phyloP scores from a whole-genome alignment of 2,888 invertebrate species.

The Tiliacea aurago region DNA sequence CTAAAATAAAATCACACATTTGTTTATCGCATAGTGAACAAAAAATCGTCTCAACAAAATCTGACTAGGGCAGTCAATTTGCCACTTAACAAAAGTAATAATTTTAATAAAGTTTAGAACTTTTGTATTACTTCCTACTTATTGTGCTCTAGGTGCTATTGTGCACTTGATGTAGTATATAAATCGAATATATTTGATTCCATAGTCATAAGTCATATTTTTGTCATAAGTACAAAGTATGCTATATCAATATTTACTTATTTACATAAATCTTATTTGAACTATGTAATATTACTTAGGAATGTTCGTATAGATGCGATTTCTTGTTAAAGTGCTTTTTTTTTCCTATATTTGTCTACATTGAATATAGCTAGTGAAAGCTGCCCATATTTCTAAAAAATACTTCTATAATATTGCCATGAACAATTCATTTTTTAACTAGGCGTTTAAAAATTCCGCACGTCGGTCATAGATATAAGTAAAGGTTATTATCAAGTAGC shows the following conservation, averaged over 20 bases:
- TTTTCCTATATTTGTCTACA: slow-evolving; percentile 32
- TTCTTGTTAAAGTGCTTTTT: slow-evolving; percentile 42
- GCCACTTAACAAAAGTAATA: slow-evolving; percentile 66
- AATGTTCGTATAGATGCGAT: slow-evolving; percentile 56
- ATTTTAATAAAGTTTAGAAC: slow-evolving; percentile 58
- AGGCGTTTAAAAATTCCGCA: background rate
- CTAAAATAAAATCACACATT: slow-evolving; percentile 85
- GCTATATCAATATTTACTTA: slow-evolving; percentile 59
- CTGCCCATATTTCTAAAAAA: slow-evolving; percentile 45
- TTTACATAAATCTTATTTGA: slow-evolving; percentile 60
- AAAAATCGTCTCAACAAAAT: slow-evolving; percentile 74
- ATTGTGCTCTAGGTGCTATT: slow-evolving; percentile 69
- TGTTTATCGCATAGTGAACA: slow-evolving; percentile 72
- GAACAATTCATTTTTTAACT: slow-evolving; percentile 3
- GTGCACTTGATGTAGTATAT: slow-evolving; percentile 58
- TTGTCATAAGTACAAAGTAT: slow-evolving; percentile 68
- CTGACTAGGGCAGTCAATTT: slow-evolving; percentile 83
- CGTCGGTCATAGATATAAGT: slow-evolving; percentile 6
- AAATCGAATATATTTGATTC: slow-evolving; percentile 50
- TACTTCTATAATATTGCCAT: slow-evolving; percentile 31
- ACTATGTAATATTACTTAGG: slow-evolving; percentile 56
- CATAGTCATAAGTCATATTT: slow-evolving; percentile 54
- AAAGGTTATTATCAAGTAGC: slow-evolving; percentile 13
- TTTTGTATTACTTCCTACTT: slow-evolving; percentile 53
- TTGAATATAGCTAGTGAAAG: slow-evolving; percentile 46